Base-by-base conservation (phyloP, 1,140 invertebrate species). In the Meloidogyne chitwoodi region DNA sequence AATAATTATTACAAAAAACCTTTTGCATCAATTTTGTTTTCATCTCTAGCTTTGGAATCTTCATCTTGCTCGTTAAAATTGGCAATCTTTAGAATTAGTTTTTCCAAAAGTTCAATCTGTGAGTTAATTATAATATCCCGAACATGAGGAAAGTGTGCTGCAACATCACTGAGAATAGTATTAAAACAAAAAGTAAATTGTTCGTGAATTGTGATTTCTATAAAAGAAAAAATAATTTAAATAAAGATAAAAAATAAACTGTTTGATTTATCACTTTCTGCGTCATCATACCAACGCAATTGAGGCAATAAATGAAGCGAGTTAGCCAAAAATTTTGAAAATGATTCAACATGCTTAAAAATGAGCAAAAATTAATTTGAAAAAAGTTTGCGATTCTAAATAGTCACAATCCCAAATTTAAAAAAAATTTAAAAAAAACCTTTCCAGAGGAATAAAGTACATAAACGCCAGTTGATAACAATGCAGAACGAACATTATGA, bases 131-230 rank as follows among this genome's bases (percentile, higher is more conserved):
- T 86, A 27, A 75, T 66, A 38, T 84, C 72, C 0, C 85, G 74
- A 24, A 71, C 62, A 24, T 77, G 74, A n/a, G 79, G 80, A 44
- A 75, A 80, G 27, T 84, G 79, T n/a, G 79, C 80, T n/a, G 84
- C 85, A 22, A 88, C 68, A 68, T 87, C 86, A 24, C 81, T 83
- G 1, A 87, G 75, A 22, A 78, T 74, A 10, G 85, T 87, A 65
- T 85, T 87, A 63, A 88, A 85, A 61, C 84, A 84, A 63, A 87
- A 87, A 5, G 78, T 75, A 63, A 87, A 87, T 64, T 84, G 80
- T 75, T 87, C 86, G 68, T 87, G 83, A 41, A 85, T 85, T 12
- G 86, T 78, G n/a, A 87, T 77, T 77, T 77, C 85, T 87, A 63
- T 67, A 65, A 48, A 26, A 78, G 29, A 29, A 34, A 68, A 77